Base-by-base conservation (phyloP, 2,797 vertebrate genomes). In the Cryptoblepharus egeriae region DNA sequence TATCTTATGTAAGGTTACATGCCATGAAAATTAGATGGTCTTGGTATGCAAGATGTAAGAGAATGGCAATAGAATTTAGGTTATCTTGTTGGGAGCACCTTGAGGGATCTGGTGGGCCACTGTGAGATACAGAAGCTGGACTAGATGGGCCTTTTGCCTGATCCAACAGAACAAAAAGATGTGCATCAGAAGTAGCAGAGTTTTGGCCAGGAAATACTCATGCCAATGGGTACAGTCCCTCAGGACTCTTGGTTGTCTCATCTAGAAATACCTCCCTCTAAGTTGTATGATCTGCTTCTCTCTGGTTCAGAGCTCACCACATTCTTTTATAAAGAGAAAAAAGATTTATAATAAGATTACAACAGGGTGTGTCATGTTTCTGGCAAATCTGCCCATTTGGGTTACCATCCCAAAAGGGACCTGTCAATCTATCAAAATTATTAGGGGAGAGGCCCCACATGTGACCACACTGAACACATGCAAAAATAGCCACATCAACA, bases 211-310 rank as follows among this genome's bases (percentile, higher is more conserved):
- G 10, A 4, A n/a, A 18, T 18, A 15, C 30, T 30, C 60, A 35
- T 16, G 22, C n/a, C 5, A 55, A 35, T 24, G 30, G 35, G n/a
- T 28, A 20, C 58, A 52, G 49, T 4, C 3, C 35, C 65, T 1
- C 65, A 24, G 67, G 26, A 39, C 7, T 39, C 37, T 42, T 45
- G 39, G 30, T 8, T 60, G 35, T 39, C 63, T 30, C 35, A 64
- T 2, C n/a, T 11, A 69, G 10, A 77, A 16, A 11, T 16, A 42
- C 22, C 26, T 45, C 9, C 13, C 28, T 16, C 22, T 11, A 18
- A 3, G 0, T 3, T 24, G 3, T 13, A 76, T 2, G 30, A 67
- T 20, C 37, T 67, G 1, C n/a, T 28, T 0, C 0, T 60, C 70
- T 24, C 37, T 35, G 3, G 7, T 67, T 52, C 64, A 76, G 42